A percentile compares a stretch with the other conserved stretches of the same genome.
phyloP scores from a whole-genome alignment of 2,797 vertebrate genomes.

The Oreochromis grahami region DNA sequence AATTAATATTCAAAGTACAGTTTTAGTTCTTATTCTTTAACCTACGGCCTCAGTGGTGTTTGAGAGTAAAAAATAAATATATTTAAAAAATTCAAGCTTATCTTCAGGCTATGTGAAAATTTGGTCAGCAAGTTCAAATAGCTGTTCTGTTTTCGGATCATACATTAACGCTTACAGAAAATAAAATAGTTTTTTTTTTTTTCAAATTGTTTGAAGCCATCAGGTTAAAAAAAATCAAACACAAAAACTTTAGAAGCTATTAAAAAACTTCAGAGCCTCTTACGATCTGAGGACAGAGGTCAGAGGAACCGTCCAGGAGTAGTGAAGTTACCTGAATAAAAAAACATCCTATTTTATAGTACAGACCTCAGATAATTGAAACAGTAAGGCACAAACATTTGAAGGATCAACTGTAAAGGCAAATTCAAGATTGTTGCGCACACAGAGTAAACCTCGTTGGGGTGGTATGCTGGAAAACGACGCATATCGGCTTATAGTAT shows the following conservation, averaged over 20 bases:
- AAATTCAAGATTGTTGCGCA: neutral
- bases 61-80: neutral
- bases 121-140: neutral
- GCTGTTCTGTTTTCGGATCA: neutral
- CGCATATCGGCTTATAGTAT: rapidly evolving
- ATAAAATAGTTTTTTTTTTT: rapidly evolving
- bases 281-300: neutral
- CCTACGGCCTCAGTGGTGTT: rapidly evolving
- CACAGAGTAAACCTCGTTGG: neutral
- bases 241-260: neutral
- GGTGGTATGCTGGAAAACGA: neutral
- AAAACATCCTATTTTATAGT: neutral
- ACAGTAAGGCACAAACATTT: neutral
- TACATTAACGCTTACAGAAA: rapidly evolving
- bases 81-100: rapidly evolving
- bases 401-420: neutral
- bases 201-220: neutral
- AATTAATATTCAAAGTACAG: rapidly evolving
- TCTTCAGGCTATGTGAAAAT: neutral
- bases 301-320: neutral
- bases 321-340: neutral
- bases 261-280: neutral
- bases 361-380: neutral
- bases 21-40: neutral
- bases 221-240: neutral